A percentile compares a stretch with the other conserved stretches of the same genome.
phyloP scores from a whole-genome alignment of 2,888 invertebrate species.

The Allolobophora icterica region DNA sequence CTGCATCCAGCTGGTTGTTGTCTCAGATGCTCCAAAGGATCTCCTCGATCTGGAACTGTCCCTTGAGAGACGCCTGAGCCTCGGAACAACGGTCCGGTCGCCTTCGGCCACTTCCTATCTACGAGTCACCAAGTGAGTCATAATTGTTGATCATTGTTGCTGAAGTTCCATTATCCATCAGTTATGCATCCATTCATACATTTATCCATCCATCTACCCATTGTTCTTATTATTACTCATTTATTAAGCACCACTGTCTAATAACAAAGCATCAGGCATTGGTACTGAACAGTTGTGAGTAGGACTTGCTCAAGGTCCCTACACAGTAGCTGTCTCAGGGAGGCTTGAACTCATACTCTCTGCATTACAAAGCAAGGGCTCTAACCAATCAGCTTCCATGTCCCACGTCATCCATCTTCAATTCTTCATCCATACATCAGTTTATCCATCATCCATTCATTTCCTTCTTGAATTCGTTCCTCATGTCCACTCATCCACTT shows the following conservation, averaged over 20 bases:
- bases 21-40: conserved; percentile 72
- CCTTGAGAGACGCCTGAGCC: conserved; percentile 25
- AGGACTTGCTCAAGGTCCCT: no score
- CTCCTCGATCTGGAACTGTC: conserved; percentile 73
- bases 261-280: no score
- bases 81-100: background rate
- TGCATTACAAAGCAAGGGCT: no score
- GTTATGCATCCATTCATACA: background rate
- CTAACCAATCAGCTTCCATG: no score
- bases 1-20: conserved; percentile 83
- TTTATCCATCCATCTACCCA: no score
- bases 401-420: no score
- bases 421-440: no score
- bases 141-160: background rate
- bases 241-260: no score
- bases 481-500: background rate
- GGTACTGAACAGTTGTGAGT: no score
- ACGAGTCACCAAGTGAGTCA: conserved; percentile 9
- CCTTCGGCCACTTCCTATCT: background rate
- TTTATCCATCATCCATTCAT: background rate
- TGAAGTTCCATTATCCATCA: background rate
- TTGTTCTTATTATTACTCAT: no score
- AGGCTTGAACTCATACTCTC: no score
- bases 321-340: no score
- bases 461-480: background rate